phyloP scores from a whole-genome alignment of 2,113 vertebrate species.

The Arvicanthis niloticus region DNA sequence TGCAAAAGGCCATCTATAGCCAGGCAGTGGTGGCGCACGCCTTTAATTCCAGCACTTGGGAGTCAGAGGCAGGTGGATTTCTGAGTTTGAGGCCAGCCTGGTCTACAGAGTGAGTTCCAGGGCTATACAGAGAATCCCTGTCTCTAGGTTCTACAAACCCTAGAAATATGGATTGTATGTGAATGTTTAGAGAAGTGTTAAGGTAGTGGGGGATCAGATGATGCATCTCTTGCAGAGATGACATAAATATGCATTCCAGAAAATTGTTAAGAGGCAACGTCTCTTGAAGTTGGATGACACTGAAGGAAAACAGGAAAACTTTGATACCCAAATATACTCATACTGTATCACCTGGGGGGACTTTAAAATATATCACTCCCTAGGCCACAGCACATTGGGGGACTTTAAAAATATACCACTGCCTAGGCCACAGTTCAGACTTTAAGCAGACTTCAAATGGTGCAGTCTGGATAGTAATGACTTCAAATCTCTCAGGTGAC shows the following conservation, averaged over 20 bases:
- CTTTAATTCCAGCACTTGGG: too few relatives aligned
- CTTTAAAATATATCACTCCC: background rate
- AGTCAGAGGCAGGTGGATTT: too few relatives aligned
- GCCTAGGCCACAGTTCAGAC: background rate
- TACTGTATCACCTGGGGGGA: background rate
- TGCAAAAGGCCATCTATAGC: background rate
- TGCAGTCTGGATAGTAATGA: background rate
- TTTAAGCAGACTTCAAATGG: background rate
- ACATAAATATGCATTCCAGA: background rate
- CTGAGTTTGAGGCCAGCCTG: too few relatives aligned
- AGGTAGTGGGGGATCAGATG: background rate
- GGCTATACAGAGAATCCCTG: too few relatives aligned
- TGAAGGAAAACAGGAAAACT: background rate
- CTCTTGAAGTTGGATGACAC: background rate
- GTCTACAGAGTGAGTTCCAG: too few relatives aligned
- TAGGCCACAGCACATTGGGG: background rate
- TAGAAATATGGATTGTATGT: background rate
- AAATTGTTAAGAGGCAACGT: background rate
- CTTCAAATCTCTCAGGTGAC: background rate
- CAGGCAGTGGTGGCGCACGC: too few relatives aligned
- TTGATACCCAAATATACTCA: background rate
- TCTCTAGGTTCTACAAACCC: background rate
- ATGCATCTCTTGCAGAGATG: background rate
- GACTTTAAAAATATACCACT: background rate
- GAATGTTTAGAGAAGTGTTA: background rate